Conservation (phyloP, 2,113 vertebrate species). For the Setophaga kirtlandii region DNA sequence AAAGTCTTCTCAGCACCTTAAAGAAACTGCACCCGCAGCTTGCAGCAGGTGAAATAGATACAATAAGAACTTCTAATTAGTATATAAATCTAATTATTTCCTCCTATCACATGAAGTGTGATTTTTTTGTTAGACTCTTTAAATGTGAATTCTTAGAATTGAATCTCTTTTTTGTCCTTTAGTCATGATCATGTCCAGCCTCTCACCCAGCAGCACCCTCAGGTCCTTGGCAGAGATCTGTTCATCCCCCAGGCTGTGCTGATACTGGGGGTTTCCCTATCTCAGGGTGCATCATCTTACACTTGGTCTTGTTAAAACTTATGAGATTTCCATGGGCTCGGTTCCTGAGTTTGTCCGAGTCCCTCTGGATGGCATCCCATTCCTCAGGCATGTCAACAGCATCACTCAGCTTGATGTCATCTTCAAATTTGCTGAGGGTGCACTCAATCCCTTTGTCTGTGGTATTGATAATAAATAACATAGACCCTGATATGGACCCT, state of each 20-base stretch:
- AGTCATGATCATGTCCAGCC: background rate
- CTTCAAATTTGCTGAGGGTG: background rate
- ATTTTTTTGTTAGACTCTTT: background rate
- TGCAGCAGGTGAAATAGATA: constrained; percentile 78
- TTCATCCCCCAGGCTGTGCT: background rate
- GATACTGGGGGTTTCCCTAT: background rate
- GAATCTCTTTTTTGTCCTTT: background rate
- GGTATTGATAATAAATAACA: background rate
- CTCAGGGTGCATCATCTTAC: background rate
- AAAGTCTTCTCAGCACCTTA: constrained; percentile 85
- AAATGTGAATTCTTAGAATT: background rate
- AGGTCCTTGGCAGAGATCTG: background rate
- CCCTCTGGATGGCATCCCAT: background rate
- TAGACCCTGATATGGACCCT: accelerated
- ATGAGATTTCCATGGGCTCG: background rate
- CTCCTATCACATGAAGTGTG: background rate
- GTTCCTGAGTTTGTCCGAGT: background rate
- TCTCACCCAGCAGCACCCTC: background rate
- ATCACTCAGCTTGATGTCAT: background rate
- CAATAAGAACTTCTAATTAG: background rate
- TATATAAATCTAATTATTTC: background rate
- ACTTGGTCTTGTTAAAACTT: background rate
- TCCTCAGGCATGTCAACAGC: background rate
- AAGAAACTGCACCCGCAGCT: constrained; percentile 88
- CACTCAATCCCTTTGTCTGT: accelerated